Percentiles rank a stretch among this genome's conserved stretches.
Evolutionary conservation across 1,140 invertebrate genomes (phyloP).

Genomic region (Mamestra configurata): DNA sequence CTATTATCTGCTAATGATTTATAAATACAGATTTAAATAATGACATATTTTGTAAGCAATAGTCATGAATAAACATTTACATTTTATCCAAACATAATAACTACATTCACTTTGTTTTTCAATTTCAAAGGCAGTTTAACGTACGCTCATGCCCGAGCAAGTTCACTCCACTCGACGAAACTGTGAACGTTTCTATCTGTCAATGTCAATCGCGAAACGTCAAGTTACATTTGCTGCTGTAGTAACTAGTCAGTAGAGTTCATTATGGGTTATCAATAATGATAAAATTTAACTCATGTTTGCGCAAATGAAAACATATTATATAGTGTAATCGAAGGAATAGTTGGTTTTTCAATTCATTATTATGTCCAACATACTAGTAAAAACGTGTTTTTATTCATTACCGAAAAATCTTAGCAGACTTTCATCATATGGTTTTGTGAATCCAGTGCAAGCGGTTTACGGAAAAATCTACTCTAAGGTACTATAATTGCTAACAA

Average conservation of each 20-base stretch:
- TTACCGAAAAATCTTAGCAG: constrained; percentile 60
- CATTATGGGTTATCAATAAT: constrained; percentile 82
- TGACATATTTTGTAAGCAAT: neutral
- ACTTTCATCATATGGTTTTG: constrained; percentile 54
- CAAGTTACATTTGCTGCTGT: constrained; percentile 54
- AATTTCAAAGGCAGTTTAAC: neutral
- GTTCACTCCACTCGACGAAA: constrained; percentile 13
- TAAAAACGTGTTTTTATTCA: constrained; percentile 63
- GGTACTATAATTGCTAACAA: constrained; percentile 61
- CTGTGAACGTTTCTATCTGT: constrained; percentile 3
- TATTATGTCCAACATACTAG: constrained; percentile 68
- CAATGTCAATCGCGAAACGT: constrained; percentile 56
- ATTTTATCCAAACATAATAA: neutral
- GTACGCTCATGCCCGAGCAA: neutral
- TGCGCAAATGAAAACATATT: constrained; percentile 60
- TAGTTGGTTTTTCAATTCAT: constrained; percentile 49
- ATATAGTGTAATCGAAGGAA: constrained; percentile 46
- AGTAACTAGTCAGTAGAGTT: constrained; percentile 70
- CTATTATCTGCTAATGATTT: neutral
- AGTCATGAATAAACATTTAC: neutral
- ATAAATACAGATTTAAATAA: neutral
- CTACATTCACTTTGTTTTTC: neutral
- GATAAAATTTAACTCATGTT: constrained; percentile 69
- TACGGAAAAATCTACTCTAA: constrained; percentile 68
- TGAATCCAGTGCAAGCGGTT: constrained; percentile 50